Evolutionary conservation across 2,888 invertebrate genomes (phyloP).

Genomic region (Nezara viridula): DNA sequence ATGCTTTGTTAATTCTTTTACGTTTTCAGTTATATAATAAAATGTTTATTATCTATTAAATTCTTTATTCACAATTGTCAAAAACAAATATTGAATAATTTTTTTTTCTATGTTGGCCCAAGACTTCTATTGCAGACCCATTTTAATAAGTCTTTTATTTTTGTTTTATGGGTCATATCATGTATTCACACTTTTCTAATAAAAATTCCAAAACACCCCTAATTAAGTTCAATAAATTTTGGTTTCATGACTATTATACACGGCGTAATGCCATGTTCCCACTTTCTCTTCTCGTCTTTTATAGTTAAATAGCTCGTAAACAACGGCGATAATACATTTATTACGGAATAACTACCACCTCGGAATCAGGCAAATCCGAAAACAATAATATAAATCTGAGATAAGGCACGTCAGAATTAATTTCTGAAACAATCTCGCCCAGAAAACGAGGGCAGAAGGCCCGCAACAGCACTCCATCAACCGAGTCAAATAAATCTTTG

Average conservation of each 20-base stretch:
- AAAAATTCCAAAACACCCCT: background rate
- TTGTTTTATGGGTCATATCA: too few species aligned
- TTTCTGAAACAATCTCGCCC: background rate
- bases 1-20: too few species aligned
- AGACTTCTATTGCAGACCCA: too few species aligned
- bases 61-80: too few species aligned
- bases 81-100: too few species aligned
- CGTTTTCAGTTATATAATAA: too few species aligned
- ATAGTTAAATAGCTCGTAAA: background rate
- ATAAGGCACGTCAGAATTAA: slow-evolving; percentile 36
- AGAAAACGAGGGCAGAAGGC: background rate
- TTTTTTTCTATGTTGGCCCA: too few species aligned
- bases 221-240: background rate
- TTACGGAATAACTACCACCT: background rate
- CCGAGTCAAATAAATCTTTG: slow-evolving; percentile 1
- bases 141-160: too few species aligned
- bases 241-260: background rate
- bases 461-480: slow-evolving; percentile 1
- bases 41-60: too few species aligned
- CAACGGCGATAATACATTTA: background rate
- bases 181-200: too few species aligned
- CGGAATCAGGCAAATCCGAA: background rate
- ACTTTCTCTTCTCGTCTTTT: background rate
- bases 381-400: slow-evolving; percentile 47
- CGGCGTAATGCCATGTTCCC: background rate